Evolutionary conservation across 2,888 invertebrate species (phyloP), one percentile per base, ranked within the genome.

Genomic region (Pristionchus entomophagus): DNA sequence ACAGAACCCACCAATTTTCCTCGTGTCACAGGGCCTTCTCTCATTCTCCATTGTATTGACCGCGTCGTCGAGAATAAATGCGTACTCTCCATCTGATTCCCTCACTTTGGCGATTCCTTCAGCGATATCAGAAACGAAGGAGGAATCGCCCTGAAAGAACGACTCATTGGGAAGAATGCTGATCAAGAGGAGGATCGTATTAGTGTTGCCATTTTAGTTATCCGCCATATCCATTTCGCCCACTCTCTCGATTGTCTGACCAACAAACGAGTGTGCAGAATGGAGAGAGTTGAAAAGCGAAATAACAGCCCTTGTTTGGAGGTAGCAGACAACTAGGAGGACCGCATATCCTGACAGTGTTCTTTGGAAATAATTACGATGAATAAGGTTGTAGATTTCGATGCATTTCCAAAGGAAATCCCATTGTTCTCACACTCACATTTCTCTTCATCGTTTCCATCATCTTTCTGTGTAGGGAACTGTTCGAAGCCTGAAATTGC

Each of bases 1-100:
- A n/a, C n/a, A n/a, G n/a, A n/a, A n/a, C n/a, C n/a, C n/a, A 77
- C 77, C 77, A 26, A 77, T 45, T 26, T 77, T 77, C n/a, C 26
- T 45, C 45, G 45, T 26, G 45, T 77, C 77, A 26, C 77, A 77
- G 0, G 77, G 77, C 19, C 10, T 4, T 49, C 45, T 77, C 17
- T 41, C 45, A 29, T 45, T 77, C 77, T 26, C 45, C 14, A 26
- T 45, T 77, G 17, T 14, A 41, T 45, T 45, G n/a, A 49, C 14
- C 10, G 45, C 77, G n/a, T 41, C 41, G 45, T 77, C 49, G n/a
- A 77, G 29, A 12, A 77, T 41, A 12, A 77, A 77, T 6, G 45
- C 49, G 49, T 45, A 77, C 8, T 41, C 45, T 45, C 77, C 77
- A 3, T 49, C 29, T n/a, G 45, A 45, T 8, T n/a, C 17, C 26